Evolutionary conservation across 2,797 vertebrate genomes (phyloP).

Genomic region (Chloroceryle amazona): DNA sequence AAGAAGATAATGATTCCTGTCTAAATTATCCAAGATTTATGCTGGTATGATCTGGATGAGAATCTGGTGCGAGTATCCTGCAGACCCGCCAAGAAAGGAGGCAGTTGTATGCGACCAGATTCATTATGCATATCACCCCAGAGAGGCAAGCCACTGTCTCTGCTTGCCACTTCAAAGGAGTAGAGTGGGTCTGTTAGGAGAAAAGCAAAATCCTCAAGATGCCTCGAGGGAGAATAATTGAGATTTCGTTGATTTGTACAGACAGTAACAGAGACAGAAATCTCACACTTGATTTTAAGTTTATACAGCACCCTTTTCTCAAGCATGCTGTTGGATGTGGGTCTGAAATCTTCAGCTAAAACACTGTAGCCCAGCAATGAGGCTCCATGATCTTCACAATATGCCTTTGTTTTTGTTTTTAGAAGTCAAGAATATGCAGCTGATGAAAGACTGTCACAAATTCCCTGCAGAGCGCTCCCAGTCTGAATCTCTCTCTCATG

Average conservation of each 20-base stretch:
- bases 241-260: conserved; percentile 50
- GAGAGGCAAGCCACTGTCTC: conserved; percentile 41
- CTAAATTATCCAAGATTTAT: conserved; percentile 23
- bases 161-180: conserved; percentile 22
- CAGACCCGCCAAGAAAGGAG: conserved; percentile 1
- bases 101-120: not conserved
- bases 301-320: not conserved
- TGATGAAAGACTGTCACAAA: conserved; percentile 66
- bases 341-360: conserved; percentile 46
- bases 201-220: conserved; percentile 47
- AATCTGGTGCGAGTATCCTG: conserved; percentile 3
- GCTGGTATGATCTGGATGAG: not conserved
- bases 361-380: not conserved
- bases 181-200: conserved; percentile 29
- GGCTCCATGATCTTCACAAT: conserved; percentile 31
- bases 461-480: conserved; percentile 40
- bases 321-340: not conserved
- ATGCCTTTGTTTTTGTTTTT: conserved; percentile 65
- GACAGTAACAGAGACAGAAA: conserved; percentile 55
- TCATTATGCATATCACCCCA: conserved; percentile 11
- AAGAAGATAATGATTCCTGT: not conserved
- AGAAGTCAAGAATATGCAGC: conserved; percentile 57
- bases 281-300: conserved; percentile 40
- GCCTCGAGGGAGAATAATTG: not conserved
- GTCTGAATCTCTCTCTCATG: conserved; percentile 45